Evolutionary conservation across 1,140 invertebrate species (phyloP), one percentile per base, ranked within the genome.

Genomic region (Dreissena polymorpha): DNA sequence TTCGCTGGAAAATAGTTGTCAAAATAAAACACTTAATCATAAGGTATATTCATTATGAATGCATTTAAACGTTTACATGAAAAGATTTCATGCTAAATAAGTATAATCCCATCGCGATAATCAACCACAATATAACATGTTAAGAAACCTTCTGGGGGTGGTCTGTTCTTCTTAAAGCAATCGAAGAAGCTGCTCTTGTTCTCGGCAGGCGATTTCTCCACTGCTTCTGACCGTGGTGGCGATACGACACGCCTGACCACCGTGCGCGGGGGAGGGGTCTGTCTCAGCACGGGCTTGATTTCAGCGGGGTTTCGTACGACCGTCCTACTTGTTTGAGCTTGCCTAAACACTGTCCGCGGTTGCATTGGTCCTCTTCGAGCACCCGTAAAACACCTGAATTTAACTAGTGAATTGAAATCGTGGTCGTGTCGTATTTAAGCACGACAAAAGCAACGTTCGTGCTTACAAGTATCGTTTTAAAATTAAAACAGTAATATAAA

Each of bases 171-270:
- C 21, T 60, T 60, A 49, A 78, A 70, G n/a, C 39, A 68, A 60
- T 78, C 76, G 29, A 67, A 69, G 23, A 78, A 55, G 16, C 67
- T 70, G 76, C 64, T 57, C 21, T 68, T 69, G 18, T 78, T 60
- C 27, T 75, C 27, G 0, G 18, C 12, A 10, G 73, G 55, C 12
- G 55, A 27, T 55, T 55, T 57, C n/a, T 55, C 29, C 51, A 57
- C 71, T 25, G 71, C 21, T 29, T 60, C 49, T 13, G 49, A 18
- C 18, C 50, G 18, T 72, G 55, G 21, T 74, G 55, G 50, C 25
- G 55, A 25, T 29, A 74, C 72, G 18, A 68, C 49, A 0, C 63
- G 29, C 14, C 39, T 18, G 27, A 29, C 23, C 29, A 77, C 75
- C 18, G 75, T 29, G n/a, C 50, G 50, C 18, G 21, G 18, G 16